Evolutionary conservation across 2,888 invertebrate species (phyloP).

Genomic region (Lissonota sp.): DNA sequence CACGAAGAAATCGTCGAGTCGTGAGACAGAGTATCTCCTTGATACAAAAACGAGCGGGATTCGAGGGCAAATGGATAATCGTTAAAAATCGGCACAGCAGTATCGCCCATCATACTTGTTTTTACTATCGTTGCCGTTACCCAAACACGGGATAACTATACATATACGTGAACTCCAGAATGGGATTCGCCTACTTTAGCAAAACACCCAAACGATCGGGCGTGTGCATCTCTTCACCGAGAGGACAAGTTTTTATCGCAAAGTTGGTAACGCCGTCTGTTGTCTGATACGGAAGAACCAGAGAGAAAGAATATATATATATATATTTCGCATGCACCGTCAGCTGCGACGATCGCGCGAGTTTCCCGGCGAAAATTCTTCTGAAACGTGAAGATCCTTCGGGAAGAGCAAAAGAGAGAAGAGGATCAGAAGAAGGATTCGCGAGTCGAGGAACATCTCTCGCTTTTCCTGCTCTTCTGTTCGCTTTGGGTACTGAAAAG

Average conservation of each 20-base stretch:
- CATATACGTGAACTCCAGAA: background rate
- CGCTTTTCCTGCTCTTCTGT: background rate
- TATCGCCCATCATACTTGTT: background rate
- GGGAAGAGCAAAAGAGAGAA: constrained; percentile 16
- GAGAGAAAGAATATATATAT: background rate
- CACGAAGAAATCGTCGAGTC: no score
- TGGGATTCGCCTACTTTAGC: constrained; percentile 26
- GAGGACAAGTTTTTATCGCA: constrained; percentile 9
- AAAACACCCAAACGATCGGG: background rate
- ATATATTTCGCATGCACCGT: background rate
- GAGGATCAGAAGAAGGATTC: no score
- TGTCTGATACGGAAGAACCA: background rate
- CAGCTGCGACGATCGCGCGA: background rate
- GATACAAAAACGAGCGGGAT: no score
- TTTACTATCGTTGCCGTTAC: background rate
- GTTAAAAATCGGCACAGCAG: background rate
- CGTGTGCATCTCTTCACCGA: constrained; percentile 5
- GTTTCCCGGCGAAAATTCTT: background rate
- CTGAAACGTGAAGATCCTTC: background rate
- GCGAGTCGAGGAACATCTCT: background rate
- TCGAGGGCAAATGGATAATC: background rate
- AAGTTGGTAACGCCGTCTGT: background rate
- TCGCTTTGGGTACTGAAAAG: background rate
- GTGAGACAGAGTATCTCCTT: no score
- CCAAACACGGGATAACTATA: background rate